Conservation (phyloP, 1,140 invertebrate species). For the Drosophila setifemur region DNA sequence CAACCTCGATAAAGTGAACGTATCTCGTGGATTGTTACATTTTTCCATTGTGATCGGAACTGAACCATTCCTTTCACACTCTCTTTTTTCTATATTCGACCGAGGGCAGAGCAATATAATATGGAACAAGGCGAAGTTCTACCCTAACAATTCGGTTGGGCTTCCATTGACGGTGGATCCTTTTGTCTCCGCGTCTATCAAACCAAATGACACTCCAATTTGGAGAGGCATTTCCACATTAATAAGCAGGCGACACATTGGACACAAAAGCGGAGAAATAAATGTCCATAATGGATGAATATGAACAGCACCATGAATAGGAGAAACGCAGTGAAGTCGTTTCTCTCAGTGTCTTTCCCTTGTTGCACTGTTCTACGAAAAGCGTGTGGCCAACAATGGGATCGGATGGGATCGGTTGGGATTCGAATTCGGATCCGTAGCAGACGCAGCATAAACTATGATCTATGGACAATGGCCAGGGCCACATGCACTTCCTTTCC, state of each 20-base stretch:
- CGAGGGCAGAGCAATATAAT: constrained; percentile 12
- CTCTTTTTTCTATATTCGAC: constrained; percentile 29
- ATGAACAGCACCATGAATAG: constrained; percentile 23
- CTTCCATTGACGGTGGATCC: constrained; percentile 42
- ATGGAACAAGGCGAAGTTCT: constrained; percentile 21
- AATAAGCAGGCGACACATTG: constrained; percentile 70
- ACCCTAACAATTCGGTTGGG: constrained; percentile 44
- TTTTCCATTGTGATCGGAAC: constrained; percentile 24
- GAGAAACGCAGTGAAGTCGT: constrained; percentile 56
- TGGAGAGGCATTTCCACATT: constrained; percentile 79
- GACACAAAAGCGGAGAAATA: constrained; percentile 63
- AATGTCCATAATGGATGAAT: constrained; percentile 54
- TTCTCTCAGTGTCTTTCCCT: constrained; percentile 51
- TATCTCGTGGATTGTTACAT: constrained; percentile 31
- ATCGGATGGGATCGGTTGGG: constrained; percentile 27
- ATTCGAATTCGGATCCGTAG: constrained; percentile 28
- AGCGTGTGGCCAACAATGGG: constrained; percentile 74
- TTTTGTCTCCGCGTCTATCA: constrained; percentile 37
- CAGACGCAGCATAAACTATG: constrained; percentile 72
- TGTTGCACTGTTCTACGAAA: constrained; percentile 69
- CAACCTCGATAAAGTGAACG: constrained; percentile 36
- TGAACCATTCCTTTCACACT: constrained; percentile 52
- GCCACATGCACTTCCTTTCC: constrained; percentile 55
- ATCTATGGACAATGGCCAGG: constrained; percentile 62
- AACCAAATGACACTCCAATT: constrained; percentile 76